Evolutionary conservation across 2,888 invertebrate species (phyloP).

Genomic region (Philopedon plagiatum): DNA sequence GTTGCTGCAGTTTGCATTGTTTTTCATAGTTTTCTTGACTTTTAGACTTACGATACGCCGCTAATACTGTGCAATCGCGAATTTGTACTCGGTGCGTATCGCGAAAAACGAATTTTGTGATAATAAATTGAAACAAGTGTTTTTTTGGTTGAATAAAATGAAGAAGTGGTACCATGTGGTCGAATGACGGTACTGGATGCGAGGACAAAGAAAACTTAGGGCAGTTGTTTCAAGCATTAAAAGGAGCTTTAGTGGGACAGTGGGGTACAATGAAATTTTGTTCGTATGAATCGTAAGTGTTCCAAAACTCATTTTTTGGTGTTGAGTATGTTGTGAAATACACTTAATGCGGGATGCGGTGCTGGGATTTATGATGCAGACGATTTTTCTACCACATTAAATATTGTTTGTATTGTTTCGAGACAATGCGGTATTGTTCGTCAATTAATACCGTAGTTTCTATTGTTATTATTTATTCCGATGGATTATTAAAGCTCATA

Average conservation of each 20-base stretch:
- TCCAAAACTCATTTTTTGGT: background rate
- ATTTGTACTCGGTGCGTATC: background rate
- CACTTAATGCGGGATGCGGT: background rate
- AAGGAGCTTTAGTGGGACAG: slow-evolving; percentile 47
- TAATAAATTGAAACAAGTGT: background rate
- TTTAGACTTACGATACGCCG: background rate
- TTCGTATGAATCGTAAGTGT: slow-evolving; percentile 52
- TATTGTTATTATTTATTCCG: slow-evolving; percentile 36
- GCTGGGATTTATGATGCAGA: slow-evolving; percentile 19
- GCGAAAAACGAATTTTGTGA: background rate
- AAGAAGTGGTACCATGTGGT: slow-evolving; percentile 48
- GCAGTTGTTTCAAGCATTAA: slow-evolving; percentile 50
- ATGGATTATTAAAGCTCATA: slow-evolving; percentile 4
- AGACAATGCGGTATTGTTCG: slow-evolving; percentile 47
- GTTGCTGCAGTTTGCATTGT: slow-evolving; percentile 18
- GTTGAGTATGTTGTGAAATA: slow-evolving; percentile 25
- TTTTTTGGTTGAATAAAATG: slow-evolving; percentile 33
- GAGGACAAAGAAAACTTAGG: slow-evolving; percentile 50
- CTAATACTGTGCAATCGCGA: slow-evolving; percentile 13
- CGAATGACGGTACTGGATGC: slow-evolving; percentile 44
- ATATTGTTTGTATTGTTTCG: slow-evolving; percentile 39
- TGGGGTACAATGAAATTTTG: slow-evolving; percentile 53
- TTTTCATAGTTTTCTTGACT: slow-evolving; percentile 7
- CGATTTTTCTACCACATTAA: slow-evolving; percentile 30
- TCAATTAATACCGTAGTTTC: slow-evolving; percentile 44